Evolutionary conservation across 2,888 invertebrate genomes (phyloP), one percentile per base, ranked within the genome.

Genomic region (Tenthredo mesomela): DNA sequence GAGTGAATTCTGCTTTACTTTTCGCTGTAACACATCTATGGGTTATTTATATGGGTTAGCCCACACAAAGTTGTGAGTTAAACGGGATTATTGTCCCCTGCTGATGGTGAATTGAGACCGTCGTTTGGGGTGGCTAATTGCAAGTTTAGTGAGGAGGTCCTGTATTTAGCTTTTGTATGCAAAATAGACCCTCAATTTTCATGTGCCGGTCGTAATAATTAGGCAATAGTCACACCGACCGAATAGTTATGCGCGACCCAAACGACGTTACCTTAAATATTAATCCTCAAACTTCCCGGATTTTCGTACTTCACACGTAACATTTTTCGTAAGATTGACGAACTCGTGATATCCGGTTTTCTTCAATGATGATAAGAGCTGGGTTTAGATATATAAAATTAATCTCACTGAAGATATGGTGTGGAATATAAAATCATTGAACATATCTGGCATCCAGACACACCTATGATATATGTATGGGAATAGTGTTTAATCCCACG

Each of bases 41-140:
- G 73, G 73, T 73, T 43, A 43, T 73, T 73, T 43, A 4, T 33
- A 18, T 33, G 33, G 33, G 29, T 67, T 18, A 33, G 9, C 33
- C 5, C n/a, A 12, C n/a, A 12, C n/a, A 43, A 73, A 73, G 40
- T 73, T 73, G n/a, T 43, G 73, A 73, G 9, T 12, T 73, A 12
- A 73, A 73, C 73, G 37, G 73, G 73, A 73, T 73, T 73, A 73
- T 43, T 43, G 43, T 40, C 73, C 43, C 40, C 43, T 21, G 43
- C 73, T 43, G 21, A 73, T 43, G 43, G 73, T 21, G 43, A 73
- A 73, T 54, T 15, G 77, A 50, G 18, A 50, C 54, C 50, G 29
- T 54, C 54, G 77, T 77, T 77, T 47, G 18, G 50, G 50, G n/a
- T 33, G 9, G 77, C 47, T 77, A 77, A 50, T 50, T 77, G 29